These are phyloP conservation scores for Macaca nemestrina DNA, from an alignment of 2,113 vertebrate genomes.

Conservation along the genomic window DNA sequence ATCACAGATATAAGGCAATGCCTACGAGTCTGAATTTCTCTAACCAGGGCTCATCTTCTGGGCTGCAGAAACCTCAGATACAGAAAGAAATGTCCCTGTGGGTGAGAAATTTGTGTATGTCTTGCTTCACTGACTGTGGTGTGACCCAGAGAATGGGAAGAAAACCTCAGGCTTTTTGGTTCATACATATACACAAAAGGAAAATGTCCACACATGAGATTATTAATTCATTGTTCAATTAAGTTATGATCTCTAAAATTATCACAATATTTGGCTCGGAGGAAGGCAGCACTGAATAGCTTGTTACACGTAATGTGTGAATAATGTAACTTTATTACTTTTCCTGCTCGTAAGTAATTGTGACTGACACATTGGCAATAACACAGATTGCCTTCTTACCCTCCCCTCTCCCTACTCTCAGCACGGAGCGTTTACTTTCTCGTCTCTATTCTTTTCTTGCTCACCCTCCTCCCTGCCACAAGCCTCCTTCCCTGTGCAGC, in stretches of 20 bases:
- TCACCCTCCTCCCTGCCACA: not conserved
- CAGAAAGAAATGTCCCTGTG: not conserved
- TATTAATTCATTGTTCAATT: slow-evolving; percentile 71
- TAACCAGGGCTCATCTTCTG: not conserved
- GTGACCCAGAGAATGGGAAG: slow-evolving; percentile 39
- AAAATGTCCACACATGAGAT: slow-evolving; percentile 46
- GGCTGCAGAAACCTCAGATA: not conserved
- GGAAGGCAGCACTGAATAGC: slow-evolving; percentile 69
- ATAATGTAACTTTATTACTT: slow-evolving; percentile 66
- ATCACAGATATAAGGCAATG: not conserved
- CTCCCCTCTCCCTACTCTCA: not conserved
- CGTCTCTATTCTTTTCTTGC: not conserved
- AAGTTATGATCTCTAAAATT: slow-evolving; percentile 70
- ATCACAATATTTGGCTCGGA: slow-evolving; percentile 70
- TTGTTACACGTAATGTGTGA: slow-evolving; percentile 46
- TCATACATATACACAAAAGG: slow-evolving; percentile 54
- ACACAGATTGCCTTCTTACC: slow-evolving; percentile 23
- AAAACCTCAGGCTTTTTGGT: slow-evolving; percentile 55
- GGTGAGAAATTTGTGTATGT: not conserved
- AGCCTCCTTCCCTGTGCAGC: not conserved
- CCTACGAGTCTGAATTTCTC: not conserved
- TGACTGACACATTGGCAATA: slow-evolving; percentile 73
- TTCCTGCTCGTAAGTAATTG: slow-evolving; percentile 61
- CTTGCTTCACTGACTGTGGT: not conserved
- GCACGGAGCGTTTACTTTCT: not conserved